phyloP scores from a whole-genome alignment of 2,888 invertebrate genomes.

The Allophyes oxyacanthae region DNA sequence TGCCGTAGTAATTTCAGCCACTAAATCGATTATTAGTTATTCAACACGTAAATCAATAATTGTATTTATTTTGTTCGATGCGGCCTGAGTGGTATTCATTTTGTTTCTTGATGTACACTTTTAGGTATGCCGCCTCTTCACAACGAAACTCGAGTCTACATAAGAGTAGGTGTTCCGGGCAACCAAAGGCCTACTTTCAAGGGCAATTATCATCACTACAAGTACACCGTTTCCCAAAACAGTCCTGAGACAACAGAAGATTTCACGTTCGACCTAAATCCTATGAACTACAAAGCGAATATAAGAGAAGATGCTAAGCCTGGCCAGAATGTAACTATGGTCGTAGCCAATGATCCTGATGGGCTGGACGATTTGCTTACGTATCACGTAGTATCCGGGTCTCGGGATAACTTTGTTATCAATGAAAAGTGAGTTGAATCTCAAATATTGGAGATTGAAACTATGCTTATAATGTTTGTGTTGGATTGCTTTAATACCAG shows the following conservation, averaged over 20 bases:
- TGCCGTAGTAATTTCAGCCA: too few relatives aligned
- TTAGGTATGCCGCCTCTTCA: conserved; percentile 90
- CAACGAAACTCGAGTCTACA: conserved; percentile 91
- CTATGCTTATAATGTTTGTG: too few relatives aligned
- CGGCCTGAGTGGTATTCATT: too few relatives aligned
- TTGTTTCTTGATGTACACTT: conserved; percentile 19
- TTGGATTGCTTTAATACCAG: too few relatives aligned
- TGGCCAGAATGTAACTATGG: conserved; percentile 92
- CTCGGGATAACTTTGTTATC: conserved; percentile 94
- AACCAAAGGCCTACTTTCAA: conserved; percentile 95
- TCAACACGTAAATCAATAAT: too few relatives aligned
- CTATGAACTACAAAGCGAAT: conserved; percentile 92
- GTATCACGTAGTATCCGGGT: conserved; percentile 92
- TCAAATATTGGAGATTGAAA: neutral
- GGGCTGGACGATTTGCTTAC: conserved; percentile 92
- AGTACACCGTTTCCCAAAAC: conserved; percentile 76
- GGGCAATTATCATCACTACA: conserved; percentile 91
- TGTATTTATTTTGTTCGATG: too few relatives aligned
- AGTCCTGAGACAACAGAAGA: conserved; percentile 76
- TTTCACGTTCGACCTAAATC: conserved; percentile 89
- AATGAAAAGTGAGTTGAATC: conserved; percentile 90
- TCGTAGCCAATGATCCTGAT: conserved; percentile 94
- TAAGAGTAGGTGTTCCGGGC: conserved; percentile 94
- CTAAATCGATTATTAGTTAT: too few relatives aligned
- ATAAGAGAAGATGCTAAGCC: conserved; percentile 92